Evolutionary conservation across 2,888 invertebrate genomes (phyloP), one percentile per base, ranked within the genome.

Genomic region (Meloe dianella): DNA sequence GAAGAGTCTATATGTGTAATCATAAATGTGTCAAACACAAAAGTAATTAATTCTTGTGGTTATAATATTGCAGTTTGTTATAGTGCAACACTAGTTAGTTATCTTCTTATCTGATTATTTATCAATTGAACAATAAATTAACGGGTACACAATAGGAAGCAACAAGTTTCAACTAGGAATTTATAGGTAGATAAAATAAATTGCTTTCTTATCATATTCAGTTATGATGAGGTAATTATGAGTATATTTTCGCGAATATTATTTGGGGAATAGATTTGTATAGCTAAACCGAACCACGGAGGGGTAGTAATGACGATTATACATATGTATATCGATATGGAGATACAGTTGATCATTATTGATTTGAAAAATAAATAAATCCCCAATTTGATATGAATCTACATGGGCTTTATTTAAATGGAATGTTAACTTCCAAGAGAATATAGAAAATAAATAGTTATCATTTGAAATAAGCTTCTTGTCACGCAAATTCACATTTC

Each of bases 401-500:
- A 20, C 9, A 54, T 38, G 41, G 41, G 60, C 59, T 66, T 63
- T 57, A 24, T 60, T 67, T 67, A 56, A 67, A 67, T 63, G 29
- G 61, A 64, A 64, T 22, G 22, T n/a, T 24, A 35, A 60, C 30
- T 47, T 60, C 57, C 35, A 57, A 10, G 35, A 59, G 56, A 57
- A 57, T 32, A 24, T 8, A 35, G 58, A 35, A 60, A 67, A 67
- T 61, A 61, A 64, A 64, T 61, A 64, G 35, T 57, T 58, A 30
- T 66, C 65, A 64, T 63, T 22, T 30, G 38, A 65, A 64, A 69
- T 65, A 69, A 65, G 56, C 64, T 60, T 61, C 67, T 69, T 72
- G 71, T 67, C 71, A 71, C 69, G 69, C 70, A 67, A 70, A 70
- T 71, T 70, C 71, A 64, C 69, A 68, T 66, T n/a, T 66, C 20